phyloP scores from a whole-genome alignment of 2,888 invertebrate genomes.

The Lamellibrachia satsuma region DNA sequence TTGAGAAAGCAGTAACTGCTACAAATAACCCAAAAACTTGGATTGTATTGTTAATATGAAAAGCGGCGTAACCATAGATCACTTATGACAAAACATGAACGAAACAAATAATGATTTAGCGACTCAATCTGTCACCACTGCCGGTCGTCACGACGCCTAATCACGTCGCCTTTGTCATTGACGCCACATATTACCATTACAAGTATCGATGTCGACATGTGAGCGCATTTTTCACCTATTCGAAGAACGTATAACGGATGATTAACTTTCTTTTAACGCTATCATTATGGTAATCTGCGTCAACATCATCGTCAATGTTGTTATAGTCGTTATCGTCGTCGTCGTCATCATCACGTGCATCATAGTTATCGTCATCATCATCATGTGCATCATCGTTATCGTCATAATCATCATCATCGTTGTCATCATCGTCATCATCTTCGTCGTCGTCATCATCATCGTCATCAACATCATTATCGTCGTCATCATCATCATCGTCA shows the following conservation, averaged over 20 bases:
- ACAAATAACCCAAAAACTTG: not conserved
- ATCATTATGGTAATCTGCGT: not conserved
- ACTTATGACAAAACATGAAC: not conserved
- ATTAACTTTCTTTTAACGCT: not conserved
- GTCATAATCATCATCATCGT: not conserved
- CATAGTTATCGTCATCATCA: not conserved
- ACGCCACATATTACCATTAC: not conserved
- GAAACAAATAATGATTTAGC: not conserved
- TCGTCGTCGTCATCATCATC: not conserved
- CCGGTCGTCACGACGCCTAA: not conserved
- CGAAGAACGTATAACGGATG: not conserved
- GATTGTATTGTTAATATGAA: not conserved
- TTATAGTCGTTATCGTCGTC: not conserved
- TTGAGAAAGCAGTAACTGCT: conserved; percentile 3
- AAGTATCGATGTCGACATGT: not conserved
- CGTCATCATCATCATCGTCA: too few relatives aligned
- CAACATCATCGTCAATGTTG: not conserved
- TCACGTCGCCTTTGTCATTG: not conserved
- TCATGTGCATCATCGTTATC: not conserved
- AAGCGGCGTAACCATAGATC: not conserved
- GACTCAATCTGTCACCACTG: not conserved
- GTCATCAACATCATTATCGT: too few relatives aligned
- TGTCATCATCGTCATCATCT: not conserved
- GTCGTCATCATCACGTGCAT: not conserved
- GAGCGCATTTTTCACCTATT: not conserved